Conservation (phyloP, 2,113 vertebrate species). For the Phodopus roborovskii region DNA sequence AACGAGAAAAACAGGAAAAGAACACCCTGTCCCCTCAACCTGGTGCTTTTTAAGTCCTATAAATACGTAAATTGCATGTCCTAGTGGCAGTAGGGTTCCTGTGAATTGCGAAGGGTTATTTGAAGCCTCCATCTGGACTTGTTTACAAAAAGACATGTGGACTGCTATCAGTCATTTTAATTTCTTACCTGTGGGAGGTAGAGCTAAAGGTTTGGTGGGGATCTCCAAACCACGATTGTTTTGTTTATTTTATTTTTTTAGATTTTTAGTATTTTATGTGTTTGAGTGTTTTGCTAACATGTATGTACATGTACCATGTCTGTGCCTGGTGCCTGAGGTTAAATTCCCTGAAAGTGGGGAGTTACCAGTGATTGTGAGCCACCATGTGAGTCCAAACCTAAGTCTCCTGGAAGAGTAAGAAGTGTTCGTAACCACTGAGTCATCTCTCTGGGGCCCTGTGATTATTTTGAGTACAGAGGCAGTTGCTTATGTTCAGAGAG, state of each 20-base stretch:
- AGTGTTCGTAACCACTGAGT: background rate
- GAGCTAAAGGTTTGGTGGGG: background rate
- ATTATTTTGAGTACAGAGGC: background rate
- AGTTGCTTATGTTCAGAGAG: background rate
- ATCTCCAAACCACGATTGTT: background rate
- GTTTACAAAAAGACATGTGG: conserved; percentile 32
- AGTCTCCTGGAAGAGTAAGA: background rate
- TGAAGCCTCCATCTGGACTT: conserved; percentile 48
- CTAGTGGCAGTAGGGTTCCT: background rate
- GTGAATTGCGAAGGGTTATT: background rate
- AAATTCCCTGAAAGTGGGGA: background rate
- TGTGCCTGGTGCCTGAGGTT: background rate
- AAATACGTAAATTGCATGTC: background rate
- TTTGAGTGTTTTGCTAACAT: background rate
- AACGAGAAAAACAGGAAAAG: conserved; percentile 31
- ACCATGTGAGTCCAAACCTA: background rate
- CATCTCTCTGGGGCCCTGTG: background rate
- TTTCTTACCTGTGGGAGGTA: conserved; percentile 21
- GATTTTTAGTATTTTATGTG: background rate
- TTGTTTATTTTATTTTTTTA: background rate
- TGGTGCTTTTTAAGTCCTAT: background rate
- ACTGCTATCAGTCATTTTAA: conserved; percentile 32
- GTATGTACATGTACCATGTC: background rate
- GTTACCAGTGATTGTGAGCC: background rate
- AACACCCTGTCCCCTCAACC: conserved; percentile 1